Evolutionary conservation across 2,797 vertebrate species (phyloP).

Genomic region (Trematomus bernacchii): DNA sequence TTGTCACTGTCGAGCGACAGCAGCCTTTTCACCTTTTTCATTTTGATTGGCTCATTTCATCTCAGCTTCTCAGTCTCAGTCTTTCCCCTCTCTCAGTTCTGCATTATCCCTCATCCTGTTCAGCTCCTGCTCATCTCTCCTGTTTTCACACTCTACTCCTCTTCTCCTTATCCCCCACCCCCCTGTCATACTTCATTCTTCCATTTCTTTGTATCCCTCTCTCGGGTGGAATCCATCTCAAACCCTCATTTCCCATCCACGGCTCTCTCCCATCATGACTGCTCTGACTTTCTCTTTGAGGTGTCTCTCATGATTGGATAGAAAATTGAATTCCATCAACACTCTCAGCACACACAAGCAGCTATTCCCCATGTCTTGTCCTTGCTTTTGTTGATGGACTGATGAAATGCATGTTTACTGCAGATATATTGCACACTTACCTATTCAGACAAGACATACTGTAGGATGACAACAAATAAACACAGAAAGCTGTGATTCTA

Average conservation of each 20-base stretch:
- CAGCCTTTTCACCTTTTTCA: conserved; percentile 51
- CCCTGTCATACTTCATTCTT: conserved; percentile 41
- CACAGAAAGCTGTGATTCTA: conserved; percentile 17
- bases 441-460: neutral
- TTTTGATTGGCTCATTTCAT: conserved; percentile 59
- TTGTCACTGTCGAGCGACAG: conserved; percentile 38
- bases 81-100: conserved; percentile 22
- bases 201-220: conserved; percentile 43
- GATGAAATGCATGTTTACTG: conserved; percentile 10
- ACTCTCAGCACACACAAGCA: conserved; percentile 8
- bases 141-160: conserved; percentile 25
- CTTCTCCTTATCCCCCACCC: conserved; percentile 22
- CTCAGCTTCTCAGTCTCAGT: conserved; percentile 20
- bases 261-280: conserved; percentile 31
- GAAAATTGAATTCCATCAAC: conserved; percentile 52
- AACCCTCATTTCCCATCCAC: conserved; percentile 42
- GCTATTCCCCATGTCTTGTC: conserved; percentile 16
- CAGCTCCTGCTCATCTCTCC: conserved; percentile 22
- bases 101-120: conserved; percentile 17
- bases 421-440: neutral
- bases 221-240: conserved; percentile 42
- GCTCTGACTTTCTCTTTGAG: conserved; percentile 26
- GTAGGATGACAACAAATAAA: conserved; percentile 17
- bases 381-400: neutral
- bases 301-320: conserved; percentile 32